These are phyloP conservation scores for Upupa epops DNA, from an alignment of 2,113 vertebrate genomes.

Conservation along the genomic window DNA sequence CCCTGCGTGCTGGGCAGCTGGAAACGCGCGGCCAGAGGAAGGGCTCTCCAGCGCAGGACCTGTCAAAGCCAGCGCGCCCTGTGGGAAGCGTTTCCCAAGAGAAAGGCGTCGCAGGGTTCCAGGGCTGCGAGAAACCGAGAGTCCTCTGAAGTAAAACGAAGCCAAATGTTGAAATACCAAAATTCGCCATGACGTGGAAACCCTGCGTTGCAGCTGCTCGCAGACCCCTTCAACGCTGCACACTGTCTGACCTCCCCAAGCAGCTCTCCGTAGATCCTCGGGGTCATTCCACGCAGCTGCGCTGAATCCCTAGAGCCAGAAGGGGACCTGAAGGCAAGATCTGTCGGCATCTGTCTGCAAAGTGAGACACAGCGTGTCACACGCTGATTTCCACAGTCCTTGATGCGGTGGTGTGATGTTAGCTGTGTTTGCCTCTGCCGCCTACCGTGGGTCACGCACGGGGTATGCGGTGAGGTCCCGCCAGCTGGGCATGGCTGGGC, in stretches of 20 bases:
- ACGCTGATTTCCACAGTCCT: neutral
- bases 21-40: neutral
- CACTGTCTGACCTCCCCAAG: neutral
- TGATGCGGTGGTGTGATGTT: neutral
- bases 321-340: neutral
- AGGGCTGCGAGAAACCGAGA: neutral
- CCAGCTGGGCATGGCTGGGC: neutral
- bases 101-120: neutral
- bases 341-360: neutral
- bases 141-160: neutral
- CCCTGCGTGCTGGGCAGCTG: neutral
- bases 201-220: neutral
- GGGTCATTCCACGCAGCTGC: neutral
- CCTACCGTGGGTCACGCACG: fast-evolving
- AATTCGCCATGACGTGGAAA: neutral
- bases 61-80: neutral
- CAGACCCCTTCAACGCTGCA: neutral
- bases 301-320: neutral
- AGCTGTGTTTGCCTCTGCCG: neutral
- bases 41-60: neutral
- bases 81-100: neutral
- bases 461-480: neutral
- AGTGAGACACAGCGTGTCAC: neutral
- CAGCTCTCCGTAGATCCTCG: neutral
- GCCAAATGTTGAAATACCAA: neutral